Evolutionary conservation across 2,797 vertebrate genomes (phyloP).

Genomic region (Vipera ursinii): DNA sequence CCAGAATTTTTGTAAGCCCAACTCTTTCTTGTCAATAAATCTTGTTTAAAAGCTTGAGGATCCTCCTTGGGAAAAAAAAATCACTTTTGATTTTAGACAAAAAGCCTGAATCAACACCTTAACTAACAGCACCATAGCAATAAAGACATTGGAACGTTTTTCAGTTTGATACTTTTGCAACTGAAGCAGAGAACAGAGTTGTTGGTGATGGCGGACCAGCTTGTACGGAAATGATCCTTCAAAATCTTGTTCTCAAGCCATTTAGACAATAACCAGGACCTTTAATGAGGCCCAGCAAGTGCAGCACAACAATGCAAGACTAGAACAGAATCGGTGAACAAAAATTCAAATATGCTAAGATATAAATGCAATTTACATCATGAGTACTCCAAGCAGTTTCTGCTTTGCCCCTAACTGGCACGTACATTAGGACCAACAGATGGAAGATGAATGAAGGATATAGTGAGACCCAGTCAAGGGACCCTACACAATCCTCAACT

Average conservation of each 20-base stretch:
- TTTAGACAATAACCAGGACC: background rate
- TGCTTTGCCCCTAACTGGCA: background rate
- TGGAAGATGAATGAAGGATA: background rate
- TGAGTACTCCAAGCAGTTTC: background rate
- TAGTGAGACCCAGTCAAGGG: background rate
- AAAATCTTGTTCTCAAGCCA: background rate
- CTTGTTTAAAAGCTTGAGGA: background rate
- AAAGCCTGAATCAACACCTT: background rate
- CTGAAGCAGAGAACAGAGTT: background rate
- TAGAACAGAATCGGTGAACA: background rate
- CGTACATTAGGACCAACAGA: background rate
- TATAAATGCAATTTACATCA: background rate
- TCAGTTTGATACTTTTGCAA: background rate
- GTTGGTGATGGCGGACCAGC: background rate
- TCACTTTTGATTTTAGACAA: background rate
- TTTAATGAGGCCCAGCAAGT: background rate
- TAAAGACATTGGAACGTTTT: background rate
- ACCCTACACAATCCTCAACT: background rate
- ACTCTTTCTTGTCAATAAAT: background rate
- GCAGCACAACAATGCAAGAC: background rate
- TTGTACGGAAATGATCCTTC: background rate
- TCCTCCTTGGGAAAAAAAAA: background rate
- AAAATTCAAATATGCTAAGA: background rate
- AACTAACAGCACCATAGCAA: background rate
- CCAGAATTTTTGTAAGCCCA: background rate